Evolutionary conservation across 2,888 invertebrate species (phyloP).

Genomic region (Muscina levida): DNA sequence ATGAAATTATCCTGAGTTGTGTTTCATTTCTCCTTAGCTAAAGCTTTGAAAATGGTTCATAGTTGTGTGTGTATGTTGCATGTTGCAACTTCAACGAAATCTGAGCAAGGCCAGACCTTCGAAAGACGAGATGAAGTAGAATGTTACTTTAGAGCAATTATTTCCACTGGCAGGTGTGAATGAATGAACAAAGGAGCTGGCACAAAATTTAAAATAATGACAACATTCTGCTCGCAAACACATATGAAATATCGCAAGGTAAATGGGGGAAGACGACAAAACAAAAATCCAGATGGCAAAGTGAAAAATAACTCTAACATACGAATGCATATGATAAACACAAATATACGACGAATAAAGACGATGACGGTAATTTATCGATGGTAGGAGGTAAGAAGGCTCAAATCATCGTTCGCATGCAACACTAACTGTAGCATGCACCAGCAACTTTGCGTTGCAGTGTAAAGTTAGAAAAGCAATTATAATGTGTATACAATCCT

Average conservation of each 20-base stretch:
- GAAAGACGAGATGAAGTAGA: slow-evolving; percentile 45
- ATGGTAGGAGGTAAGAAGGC: neutral
- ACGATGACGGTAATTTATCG: neutral
- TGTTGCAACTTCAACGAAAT: slow-evolving; percentile 8
- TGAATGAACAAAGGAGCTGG: slow-evolving; percentile 13
- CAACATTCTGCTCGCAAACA: slow-evolving; percentile 36
- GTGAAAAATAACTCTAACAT: slow-evolving; percentile 51
- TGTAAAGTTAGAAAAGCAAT: slow-evolving; percentile 54
- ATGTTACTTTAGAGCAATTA: slow-evolving; percentile 60
- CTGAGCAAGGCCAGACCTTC: slow-evolving; percentile 9
- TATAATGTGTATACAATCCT: slow-evolving; percentile 44
- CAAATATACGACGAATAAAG: neutral
- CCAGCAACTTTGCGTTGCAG: neutral
- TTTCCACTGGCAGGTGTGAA: slow-evolving; percentile 62
- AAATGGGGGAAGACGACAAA: slow-evolving; percentile 32
- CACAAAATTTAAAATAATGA: slow-evolving; percentile 35
- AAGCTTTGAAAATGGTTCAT: no score
- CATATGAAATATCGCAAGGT: neutral
- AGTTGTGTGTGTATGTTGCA: no score
- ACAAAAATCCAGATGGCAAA: slow-evolving; percentile 41
- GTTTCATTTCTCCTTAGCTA: no score
- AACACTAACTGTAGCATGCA: neutral
- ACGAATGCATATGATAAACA: slow-evolving; percentile 5
- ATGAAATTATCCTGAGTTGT: no score
- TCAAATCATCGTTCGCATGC: neutral